Evolutionary conservation across 2,113 vertebrate species (phyloP), one percentile per base, ranked within the genome.

Genomic region (Hepsetus odoe): DNA sequence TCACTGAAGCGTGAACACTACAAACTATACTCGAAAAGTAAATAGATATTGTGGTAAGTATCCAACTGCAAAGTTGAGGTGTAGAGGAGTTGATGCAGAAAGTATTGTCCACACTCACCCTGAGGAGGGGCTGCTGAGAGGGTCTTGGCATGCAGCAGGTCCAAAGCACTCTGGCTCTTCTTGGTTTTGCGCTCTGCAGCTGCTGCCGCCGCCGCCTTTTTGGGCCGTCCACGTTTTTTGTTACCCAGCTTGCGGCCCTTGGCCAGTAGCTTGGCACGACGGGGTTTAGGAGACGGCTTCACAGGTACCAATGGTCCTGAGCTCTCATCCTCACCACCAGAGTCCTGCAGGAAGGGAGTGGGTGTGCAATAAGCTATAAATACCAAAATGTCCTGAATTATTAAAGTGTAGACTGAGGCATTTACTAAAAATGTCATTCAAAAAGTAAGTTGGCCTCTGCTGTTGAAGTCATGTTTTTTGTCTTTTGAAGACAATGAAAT

Each of bases 141-240:
- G 8, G 96, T 95, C 85, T 97, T 96, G 76, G 96, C 93, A 0
- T 96, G 96, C 84, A 98, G 92, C 80, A 96, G 90, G 35, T 98
- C 98, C 86, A 99, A 92, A 70, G 97, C 94, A 2, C 93, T 94
- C 89, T 96, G 97, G 83, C 88, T 95, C 89, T 98, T 98, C 90
- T 95, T 96, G 87, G 92, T 92, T 89, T 96, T 98, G 76, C 95
- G 95, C 86, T 96, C 95, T 0, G 90, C 81, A 0, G 92, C 74
- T 22, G 91, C 82, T 1, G 92, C 72, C 16, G 81, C 91, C 82
- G 92, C 88, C 0, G 90, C 94, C 72, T 99, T 99, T 92, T 99
- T 99, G 85, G 98, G 98, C 4, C 98, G 95, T 2, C 98, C 98
- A 0, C 98, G 94, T 86, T 98, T 98, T 84, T 95, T 94, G 83